Conservation (phyloP, 2,888 invertebrate species). For the Acleris holmiana region DNA sequence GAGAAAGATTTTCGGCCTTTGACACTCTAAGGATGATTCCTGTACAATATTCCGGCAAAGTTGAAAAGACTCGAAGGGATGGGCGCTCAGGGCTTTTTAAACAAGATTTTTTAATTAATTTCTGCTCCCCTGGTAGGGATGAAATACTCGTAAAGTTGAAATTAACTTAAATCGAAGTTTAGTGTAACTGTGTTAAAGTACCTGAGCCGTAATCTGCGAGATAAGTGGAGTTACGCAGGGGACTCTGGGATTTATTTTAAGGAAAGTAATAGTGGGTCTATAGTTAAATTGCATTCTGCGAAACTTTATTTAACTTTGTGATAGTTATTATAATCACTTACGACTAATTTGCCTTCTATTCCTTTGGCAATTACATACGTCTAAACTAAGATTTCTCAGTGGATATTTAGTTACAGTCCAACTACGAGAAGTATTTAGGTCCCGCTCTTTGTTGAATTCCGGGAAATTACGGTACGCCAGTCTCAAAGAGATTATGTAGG, state of each 20-base stretch:
- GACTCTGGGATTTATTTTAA: background rate
- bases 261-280: too few relatives aligned
- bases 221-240: background rate
- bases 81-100: constrained; percentile 42
- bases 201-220: background rate
- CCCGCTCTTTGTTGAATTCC: background rate
- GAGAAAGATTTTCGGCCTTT: constrained; percentile 43
- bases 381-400: too few relatives aligned
- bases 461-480: too few relatives aligned
- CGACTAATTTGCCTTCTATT: too few relatives aligned
- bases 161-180: constrained; percentile 23
- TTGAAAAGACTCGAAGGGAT: constrained; percentile 45
- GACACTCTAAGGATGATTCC: constrained; percentile 42
- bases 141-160: constrained; percentile 14
- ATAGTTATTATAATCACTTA: too few relatives aligned
- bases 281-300: too few relatives aligned
- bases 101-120: constrained; percentile 38
- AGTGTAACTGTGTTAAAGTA: constrained; percentile 2
- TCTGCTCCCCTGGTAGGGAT: constrained; percentile 11
- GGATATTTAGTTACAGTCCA: too few relatives aligned
- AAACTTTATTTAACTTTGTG: too few relatives aligned
- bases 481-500: too few relatives aligned
- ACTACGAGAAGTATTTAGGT: background rate
- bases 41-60: constrained; percentile 37
- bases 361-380: too few relatives aligned